Base-by-base conservation (phyloP, 1,140 invertebrate genomes). In the Drosophila tristis region DNA sequence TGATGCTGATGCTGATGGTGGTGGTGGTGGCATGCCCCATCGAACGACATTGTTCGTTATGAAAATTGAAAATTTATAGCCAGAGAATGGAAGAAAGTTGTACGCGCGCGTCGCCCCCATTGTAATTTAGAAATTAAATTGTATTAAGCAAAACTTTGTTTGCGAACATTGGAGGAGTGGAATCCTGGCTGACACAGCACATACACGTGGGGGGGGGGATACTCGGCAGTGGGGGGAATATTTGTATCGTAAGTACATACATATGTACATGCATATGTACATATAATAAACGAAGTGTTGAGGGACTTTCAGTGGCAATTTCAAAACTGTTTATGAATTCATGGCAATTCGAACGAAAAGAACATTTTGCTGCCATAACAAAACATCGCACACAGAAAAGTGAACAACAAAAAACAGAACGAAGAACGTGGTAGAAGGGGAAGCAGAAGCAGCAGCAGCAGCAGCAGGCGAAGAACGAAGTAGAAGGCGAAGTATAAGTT, bases 1-100 rank as follows among this genome's bases (percentile, higher is more conserved):
- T 16, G 16, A 16, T 16, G 16, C 0, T 20, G n/a, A n/a, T n/a
- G n/a, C n/a, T n/a, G n/a, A n/a, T n/a, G n/a, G n/a, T n/a, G n/a
- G 31, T 56, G 9, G 31, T 35, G 9, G 2, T 35, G 31, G 31
- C 31, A 35, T 9, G 15, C 20, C 26, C 15, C 26, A 11, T 60
- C 51, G 16, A 35, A 62, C 20, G 35, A 66, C 57, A 79, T 56
- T 53, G 55, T 66, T 62, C 61, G 48, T 84, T 84, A 84, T 84
- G 80, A 76, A 84, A 85, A 84, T 84, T 84, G 80, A 85, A 85
- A 64, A 68, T 84, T 66, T 78, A 65, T 82, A 23, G 31, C 64
- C 50, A 23, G 55, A 5, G 47, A 45, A 35, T 7, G 35, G 11
- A 31, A 43, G 64, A 48, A 47, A 9, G 31, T 39, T 39, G 35